Evolutionary conservation across 2,797 vertebrate species (phyloP).

Genomic region (Sebastolobus altivelis): DNA sequence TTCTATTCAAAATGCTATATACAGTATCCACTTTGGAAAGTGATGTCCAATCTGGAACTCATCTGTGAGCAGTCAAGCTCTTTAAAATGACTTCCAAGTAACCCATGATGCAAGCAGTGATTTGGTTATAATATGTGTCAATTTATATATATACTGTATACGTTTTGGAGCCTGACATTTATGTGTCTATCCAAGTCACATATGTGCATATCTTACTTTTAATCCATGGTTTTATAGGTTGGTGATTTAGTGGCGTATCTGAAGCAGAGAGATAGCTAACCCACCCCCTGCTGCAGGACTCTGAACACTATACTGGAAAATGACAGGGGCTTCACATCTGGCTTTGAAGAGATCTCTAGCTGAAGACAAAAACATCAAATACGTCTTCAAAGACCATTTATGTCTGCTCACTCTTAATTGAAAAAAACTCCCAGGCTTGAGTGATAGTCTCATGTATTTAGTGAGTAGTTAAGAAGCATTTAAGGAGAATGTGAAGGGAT

Average conservation of each 20-base stretch:
- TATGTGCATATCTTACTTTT: conserved; percentile 23
- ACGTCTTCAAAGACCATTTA: conserved; percentile 28
- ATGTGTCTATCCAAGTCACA: conserved; percentile 34
- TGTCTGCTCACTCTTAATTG: conserved; percentile 5
- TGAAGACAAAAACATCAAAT: conserved; percentile 58
- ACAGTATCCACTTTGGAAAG: conserved; percentile 33
- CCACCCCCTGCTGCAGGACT: conserved; percentile 9
- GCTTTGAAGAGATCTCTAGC: conserved; percentile 51
- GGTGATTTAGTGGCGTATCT: conserved; percentile 20
- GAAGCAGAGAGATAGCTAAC: conserved; percentile 21
- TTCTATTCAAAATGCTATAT: conserved; percentile 19
- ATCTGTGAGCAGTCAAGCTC: conserved; percentile 30
- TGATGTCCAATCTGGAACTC: conserved; percentile 49
- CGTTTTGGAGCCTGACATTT: conserved; percentile 7
- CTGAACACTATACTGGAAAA: conserved; percentile 54
- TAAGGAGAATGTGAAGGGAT: conserved; percentile 6
- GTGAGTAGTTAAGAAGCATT: neutral
- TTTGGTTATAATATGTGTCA: conserved; percentile 24
- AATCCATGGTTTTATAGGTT: conserved; percentile 40
- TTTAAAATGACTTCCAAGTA: conserved; percentile 23
- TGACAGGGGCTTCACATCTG: conserved; percentile 57
- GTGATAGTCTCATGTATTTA: conserved; percentile 1
- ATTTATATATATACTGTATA: neutral
- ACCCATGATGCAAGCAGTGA: conserved; percentile 15
- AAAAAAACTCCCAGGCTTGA: neutral